Evolutionary conservation across 2,888 invertebrate genomes (phyloP).

Genomic region (Plebejus anna): DNA sequence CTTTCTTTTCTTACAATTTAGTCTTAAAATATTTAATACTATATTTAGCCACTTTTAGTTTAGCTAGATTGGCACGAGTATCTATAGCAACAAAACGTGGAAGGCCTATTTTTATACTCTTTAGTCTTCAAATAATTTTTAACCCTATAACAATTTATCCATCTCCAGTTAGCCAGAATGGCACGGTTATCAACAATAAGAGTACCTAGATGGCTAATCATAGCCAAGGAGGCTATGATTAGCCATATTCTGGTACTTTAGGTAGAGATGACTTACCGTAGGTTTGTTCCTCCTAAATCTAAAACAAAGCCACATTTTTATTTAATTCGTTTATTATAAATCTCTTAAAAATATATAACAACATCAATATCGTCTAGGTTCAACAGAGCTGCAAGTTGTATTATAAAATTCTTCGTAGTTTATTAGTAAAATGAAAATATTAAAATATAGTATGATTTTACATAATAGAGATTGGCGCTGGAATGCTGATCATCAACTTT

Average conservation of each 20-base stretch:
- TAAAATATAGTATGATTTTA: not conserved
- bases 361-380: slow-evolving; percentile 25
- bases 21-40: no score
- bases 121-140: no score
- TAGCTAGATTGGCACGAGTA: not conserved
- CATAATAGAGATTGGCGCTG: not conserved
- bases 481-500: not conserved
- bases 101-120: no score
- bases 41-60: no score
- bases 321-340: slow-evolving; percentile 32
- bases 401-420: not conserved
- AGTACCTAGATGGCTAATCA: not conserved
- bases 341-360: slow-evolving; percentile 36
- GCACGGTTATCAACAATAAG: no score
- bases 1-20: no score
- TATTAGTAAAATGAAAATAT: not conserved
- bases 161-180: not conserved
- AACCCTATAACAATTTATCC: not conserved
- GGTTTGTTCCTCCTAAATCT: not conserved
- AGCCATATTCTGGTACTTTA: no score
- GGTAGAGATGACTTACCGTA: no score
- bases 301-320: slow-evolving; percentile 4
- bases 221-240: not conserved
- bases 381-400: slow-evolving; percentile 31
- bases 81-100: not conserved